Evolutionary conservation across 2,113 vertebrate species (phyloP).

Genomic region (Zapus hudsonius): DNA sequence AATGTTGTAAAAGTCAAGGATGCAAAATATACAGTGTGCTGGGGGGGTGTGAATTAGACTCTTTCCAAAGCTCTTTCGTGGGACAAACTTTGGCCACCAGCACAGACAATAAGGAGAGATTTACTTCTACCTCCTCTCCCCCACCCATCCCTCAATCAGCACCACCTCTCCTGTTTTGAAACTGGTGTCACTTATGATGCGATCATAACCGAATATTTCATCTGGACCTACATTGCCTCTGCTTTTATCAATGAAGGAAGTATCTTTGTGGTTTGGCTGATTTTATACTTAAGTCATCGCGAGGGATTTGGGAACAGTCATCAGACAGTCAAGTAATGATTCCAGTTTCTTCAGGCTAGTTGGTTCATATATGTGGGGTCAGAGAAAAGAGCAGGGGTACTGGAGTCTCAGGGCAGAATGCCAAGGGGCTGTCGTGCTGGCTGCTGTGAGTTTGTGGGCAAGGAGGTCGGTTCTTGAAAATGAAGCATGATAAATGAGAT

Average conservation of each 20-base stretch:
- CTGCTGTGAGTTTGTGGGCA: not conserved
- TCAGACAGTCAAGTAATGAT: not conserved
- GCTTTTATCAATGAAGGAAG: not conserved
- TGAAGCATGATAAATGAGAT: not conserved
- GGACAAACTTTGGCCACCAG: constrained; percentile 61
- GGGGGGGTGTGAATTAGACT: constrained; percentile 78
- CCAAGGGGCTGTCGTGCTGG: not conserved
- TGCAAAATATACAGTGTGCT: constrained; percentile 73
- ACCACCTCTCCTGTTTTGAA: not conserved
- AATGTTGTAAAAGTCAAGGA: constrained; percentile 77
- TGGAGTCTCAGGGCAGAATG: not conserved
- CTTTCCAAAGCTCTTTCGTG: constrained; percentile 83
- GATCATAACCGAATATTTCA: not conserved
- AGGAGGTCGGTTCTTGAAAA: not conserved
- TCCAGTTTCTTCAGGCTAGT: not conserved
- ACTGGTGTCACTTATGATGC: accelerated
- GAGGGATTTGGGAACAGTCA: not conserved
- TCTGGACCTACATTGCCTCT: not conserved
- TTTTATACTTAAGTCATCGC: not conserved
- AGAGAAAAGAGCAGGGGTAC: not conserved
- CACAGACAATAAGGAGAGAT: constrained; percentile 63
- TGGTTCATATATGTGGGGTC: too few species aligned
- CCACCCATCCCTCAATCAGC: accelerated
- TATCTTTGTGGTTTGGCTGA: not conserved
- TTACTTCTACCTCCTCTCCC: constrained; percentile 57